phyloP scores from a whole-genome alignment of 2,888 invertebrate genomes.

The Eupithecia abbreviata region DNA sequence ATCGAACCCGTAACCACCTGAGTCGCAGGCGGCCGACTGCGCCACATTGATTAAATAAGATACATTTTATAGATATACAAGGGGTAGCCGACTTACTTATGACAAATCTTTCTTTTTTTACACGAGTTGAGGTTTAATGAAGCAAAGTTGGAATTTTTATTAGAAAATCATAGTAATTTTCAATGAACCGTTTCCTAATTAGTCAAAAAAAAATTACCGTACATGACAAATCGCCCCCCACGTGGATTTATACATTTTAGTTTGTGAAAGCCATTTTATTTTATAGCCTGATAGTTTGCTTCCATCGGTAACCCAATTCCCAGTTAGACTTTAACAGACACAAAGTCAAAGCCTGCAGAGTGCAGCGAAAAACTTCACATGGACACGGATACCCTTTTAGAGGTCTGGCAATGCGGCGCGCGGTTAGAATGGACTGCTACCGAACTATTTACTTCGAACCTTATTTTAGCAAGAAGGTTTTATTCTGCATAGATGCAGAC shows the following conservation, averaged over 20 bases:
- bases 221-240: too few species aligned
- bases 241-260: background rate
- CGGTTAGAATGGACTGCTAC: slow-evolving; percentile 40
- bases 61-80: too few species aligned
- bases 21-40: too few species aligned
- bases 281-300: background rate
- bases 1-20: too few species aligned
- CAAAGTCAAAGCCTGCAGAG: slow-evolving; percentile 14
- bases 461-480: slow-evolving; percentile 17
- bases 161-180: too few species aligned
- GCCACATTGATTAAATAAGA: too few species aligned
- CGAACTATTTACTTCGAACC: slow-evolving; percentile 29
- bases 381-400: slow-evolving; percentile 74
- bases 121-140: too few species aligned
- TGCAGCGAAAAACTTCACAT: slow-evolving; percentile 58
- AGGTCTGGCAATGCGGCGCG: slow-evolving; percentile 50
- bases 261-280: background rate
- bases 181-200: too few species aligned
- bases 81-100: too few species aligned
- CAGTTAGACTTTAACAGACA: background rate
- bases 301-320: slow-evolving; percentile 2
- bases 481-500: background rate
- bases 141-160: too few species aligned
- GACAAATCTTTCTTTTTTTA: too few species aligned
- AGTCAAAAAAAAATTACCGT: too few species aligned